Evolutionary conservation across 2,797 vertebrate genomes (phyloP).

Genomic region (Falco peregrinus): DNA sequence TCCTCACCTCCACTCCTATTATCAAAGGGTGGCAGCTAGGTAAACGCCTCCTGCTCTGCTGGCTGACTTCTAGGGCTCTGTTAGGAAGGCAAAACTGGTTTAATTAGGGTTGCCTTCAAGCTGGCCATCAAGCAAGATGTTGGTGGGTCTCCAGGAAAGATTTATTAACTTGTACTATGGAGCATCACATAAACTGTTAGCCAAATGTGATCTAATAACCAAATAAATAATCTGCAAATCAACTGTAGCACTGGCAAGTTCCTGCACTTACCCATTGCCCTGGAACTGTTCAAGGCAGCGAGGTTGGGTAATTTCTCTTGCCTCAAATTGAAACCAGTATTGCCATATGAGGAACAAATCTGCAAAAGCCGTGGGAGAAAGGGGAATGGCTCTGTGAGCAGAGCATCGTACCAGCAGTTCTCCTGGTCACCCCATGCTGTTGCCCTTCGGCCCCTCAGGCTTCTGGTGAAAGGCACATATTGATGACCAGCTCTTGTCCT

Average conservation of each 20-base stretch:
- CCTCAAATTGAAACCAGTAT: neutral
- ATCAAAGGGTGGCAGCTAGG: neutral
- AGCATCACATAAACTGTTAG: neutral
- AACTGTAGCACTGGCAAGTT: neutral
- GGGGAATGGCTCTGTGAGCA: neutral
- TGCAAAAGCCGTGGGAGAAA: neutral
- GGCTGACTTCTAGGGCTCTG: neutral
- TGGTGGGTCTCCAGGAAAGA: neutral
- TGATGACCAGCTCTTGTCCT: neutral
- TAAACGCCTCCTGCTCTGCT: neutral
- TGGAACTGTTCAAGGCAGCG: conserved; percentile 9
- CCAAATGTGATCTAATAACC: conserved; percentile 26
- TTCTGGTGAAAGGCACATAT: neutral
- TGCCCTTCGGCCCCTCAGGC: fast-evolving
- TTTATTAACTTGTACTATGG: neutral
- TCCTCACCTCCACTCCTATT: neutral
- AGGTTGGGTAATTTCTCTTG: conserved; percentile 21
- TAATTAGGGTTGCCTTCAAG: conserved; percentile 14
- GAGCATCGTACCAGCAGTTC: fast-evolving
- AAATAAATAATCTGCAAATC: conserved; percentile 55
- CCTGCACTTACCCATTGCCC: neutral
- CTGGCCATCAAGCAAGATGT: neutral
- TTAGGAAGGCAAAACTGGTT: conserved; percentile 34
- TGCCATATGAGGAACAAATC: neutral
- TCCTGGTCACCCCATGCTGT: neutral